Evolutionary conservation across 2,888 invertebrate genomes (phyloP).

Genomic region (Tipula confusa): DNA sequence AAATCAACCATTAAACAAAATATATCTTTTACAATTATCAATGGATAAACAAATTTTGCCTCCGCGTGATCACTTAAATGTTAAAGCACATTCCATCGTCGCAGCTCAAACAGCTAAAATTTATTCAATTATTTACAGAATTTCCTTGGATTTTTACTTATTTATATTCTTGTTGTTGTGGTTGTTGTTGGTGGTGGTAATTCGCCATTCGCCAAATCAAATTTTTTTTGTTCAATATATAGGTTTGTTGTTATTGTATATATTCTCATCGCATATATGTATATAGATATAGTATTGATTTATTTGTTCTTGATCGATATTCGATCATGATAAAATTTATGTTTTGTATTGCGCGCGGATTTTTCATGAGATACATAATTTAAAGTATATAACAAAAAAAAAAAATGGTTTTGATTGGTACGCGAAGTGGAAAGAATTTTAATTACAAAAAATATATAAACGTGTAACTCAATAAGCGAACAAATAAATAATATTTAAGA

Average conservation of each 20-base stretch:
- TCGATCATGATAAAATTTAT: conserved; percentile 20
- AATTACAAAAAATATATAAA: not conserved
- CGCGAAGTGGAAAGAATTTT: conserved; percentile 25
- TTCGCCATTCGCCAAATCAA: not conserved
- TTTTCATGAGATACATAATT: conserved; percentile 12
- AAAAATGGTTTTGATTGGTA: not conserved
- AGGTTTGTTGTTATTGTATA: not conserved
- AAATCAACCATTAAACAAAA: not conserved
- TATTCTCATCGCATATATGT: not conserved
- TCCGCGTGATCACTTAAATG: not conserved
- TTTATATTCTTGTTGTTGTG: not conserved
- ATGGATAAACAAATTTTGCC: conserved; percentile 9
- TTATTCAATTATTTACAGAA: conserved; percentile 12
- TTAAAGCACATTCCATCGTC: not conserved
- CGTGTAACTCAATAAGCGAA: not conserved
- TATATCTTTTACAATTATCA: not conserved
- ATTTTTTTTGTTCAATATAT: not conserved
- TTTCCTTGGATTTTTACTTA: not conserved
- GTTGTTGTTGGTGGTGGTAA: not conserved
- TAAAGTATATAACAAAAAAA: not conserved
- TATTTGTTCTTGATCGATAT: conserved; percentile 25
- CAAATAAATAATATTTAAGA: conserved; percentile 25
- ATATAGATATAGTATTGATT: too few species aligned
- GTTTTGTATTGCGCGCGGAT: not conserved
- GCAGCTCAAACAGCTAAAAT: not conserved